These are phyloP conservation scores for Hyalella azteca DNA, from an alignment of 2,888 invertebrate species.

Conservation along the genomic window DNA sequence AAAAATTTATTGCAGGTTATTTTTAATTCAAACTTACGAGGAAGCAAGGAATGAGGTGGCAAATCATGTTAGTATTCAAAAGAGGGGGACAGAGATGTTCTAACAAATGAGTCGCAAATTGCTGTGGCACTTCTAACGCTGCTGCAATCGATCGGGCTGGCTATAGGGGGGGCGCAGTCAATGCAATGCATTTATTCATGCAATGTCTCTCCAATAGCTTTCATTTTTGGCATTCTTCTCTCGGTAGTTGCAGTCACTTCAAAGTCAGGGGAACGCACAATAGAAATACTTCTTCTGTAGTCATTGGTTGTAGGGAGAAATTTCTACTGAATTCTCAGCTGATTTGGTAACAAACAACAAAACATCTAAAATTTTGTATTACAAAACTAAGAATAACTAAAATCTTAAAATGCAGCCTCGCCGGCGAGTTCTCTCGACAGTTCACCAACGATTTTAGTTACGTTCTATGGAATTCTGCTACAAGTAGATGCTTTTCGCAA, in stretches of 20 bases:
- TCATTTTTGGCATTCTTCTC: neutral
- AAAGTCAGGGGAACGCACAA: neutral
- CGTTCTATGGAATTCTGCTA: too few relatives aligned
- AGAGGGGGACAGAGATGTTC: neutral
- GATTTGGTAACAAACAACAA: too few relatives aligned
- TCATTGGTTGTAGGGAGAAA: too few relatives aligned
- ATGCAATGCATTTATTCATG: constrained; percentile 8
- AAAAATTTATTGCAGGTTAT: neutral
- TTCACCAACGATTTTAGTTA: too few relatives aligned
- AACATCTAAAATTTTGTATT: too few relatives aligned
- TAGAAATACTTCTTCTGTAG: too few relatives aligned
- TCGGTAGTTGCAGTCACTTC: neutral
- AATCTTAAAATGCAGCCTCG: too few relatives aligned
- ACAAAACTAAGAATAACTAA: too few relatives aligned
- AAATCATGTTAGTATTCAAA: too few relatives aligned
- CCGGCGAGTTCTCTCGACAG: too few relatives aligned
- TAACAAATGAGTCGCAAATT: constrained; percentile 8
- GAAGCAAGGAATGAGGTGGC: neutral
- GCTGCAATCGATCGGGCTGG: neutral
- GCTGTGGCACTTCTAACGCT: constrained; percentile 12
- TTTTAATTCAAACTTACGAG: neutral
- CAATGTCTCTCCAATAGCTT: neutral
- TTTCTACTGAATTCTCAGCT: too few relatives aligned
- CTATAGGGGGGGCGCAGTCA: neutral
- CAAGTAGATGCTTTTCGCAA: too few relatives aligned